Base-by-base conservation (phyloP, 2,888 invertebrate genomes). In the Oscheius sp. region DNA sequence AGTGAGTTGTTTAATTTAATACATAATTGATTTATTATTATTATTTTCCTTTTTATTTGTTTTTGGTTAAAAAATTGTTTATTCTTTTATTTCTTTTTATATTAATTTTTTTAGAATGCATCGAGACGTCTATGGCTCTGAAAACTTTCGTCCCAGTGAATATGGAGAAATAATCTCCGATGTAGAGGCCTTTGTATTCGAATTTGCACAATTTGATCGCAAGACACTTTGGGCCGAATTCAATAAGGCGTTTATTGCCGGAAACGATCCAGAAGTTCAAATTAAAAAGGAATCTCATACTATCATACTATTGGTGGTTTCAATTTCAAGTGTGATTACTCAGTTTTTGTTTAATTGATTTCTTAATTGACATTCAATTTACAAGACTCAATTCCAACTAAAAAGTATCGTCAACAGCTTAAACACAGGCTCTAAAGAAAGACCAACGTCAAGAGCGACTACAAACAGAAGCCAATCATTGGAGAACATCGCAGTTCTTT, bases 161-260 rank as follows among this genome's bases (percentile, higher is more conserved):
- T 67, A 67, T 67, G 41, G 32, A 8, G 28, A 65, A 26, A 47
- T 67, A 24, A 67, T 67, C 44, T 66, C 28, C 63, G 36, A 67
- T 30, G 61, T 67, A 12, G 62, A 67, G 62, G 47, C 67, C 5
- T 64, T 67, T 33, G 67, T 67, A 26, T 12, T 26, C 67, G 47
- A 67, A 28, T 63, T 67, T 5, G 14, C 24, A 45, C 4, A 41
- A 3, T 45, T 67, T 49, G 62, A 67, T 67, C 62, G 67, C 44
- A 63, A 67, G 49, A 67, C 22, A 66, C 59, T 67, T 30, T 67
- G 67, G 67, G 62, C 12, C 26, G 62, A 67, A 63, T 67, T 67
- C 36, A 32, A 65, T 9, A 45, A 61, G 61, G 6, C 33, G 6
- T 67, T 67, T 32, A 41, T 67, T 65, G 24, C 67, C 67, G 61